Base-by-base conservation (phyloP, 2,113 vertebrate genomes). In the Merops nubicus region DNA sequence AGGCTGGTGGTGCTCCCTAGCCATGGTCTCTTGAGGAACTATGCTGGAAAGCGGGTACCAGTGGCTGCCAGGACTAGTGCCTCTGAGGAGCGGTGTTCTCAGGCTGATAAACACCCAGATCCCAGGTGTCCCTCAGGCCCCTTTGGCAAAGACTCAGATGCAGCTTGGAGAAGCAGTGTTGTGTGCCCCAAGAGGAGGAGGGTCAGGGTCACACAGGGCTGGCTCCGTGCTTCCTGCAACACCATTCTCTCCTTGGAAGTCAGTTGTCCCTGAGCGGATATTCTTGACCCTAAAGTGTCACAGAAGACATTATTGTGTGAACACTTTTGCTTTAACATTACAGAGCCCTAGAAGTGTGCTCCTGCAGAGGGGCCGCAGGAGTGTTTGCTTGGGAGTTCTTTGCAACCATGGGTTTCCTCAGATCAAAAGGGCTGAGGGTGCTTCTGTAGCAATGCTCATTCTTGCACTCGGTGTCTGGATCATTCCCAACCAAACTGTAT, bases 91-190 rank as follows among this genome's bases (percentile, higher is more conserved):
- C 3, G 2, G 42, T n/a, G 42, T 9, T 74, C 21, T 25, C 40
- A 28, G 31, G 8, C 6, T 8, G 43, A 31, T 31, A 36, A 54
- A 42, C 10, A 23, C 33, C 34, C 40, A 22, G 40, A 34, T 36
- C n/a, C 16, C 54, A 21, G 56, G 8, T 56, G 56, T 69, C 26
- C 48, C 36, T 7, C 9, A 22, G 21, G 29, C 15, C 29, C 40
- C 42, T 69, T 43, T 48, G 68, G 50, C 50, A 84, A 56, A 42
- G 22, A 10, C 4, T 36, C 15, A 3, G 54, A 13, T 48, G 31
- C 22, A 16, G 29, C 68, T 64, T 8, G 7, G 68, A 36, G 34
- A 42, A 51, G 62, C 0, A 0, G 22, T 8, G 63, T 3, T 45
- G 34, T 6, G 7, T 83, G 28, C 8, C 14, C 33, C 13, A 5